Conservation (phyloP, 2,888 invertebrate species). For the Scotopteryx bipunctaria region DNA sequence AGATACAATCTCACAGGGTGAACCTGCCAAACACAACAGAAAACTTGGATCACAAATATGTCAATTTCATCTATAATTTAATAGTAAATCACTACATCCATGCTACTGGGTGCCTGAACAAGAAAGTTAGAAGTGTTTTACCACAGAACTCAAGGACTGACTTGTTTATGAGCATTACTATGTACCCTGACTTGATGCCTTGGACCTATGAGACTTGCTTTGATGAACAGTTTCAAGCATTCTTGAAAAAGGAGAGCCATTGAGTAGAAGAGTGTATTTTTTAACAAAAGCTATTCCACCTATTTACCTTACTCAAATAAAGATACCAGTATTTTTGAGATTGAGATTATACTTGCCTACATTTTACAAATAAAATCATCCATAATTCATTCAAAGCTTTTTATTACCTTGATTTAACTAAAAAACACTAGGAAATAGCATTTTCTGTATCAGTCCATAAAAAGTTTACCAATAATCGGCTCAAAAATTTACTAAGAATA, state of each 20-base stretch:
- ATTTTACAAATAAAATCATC: slow-evolving; percentile 9
- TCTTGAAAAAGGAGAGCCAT: slow-evolving; percentile 49
- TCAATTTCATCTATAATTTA: slow-evolving; percentile 74
- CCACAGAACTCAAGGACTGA: slow-evolving; percentile 63
- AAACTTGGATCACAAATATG: slow-evolving; percentile 77
- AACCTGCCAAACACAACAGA: slow-evolving; percentile 65
- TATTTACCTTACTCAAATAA: slow-evolving; percentile 4
- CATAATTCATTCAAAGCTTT: slow-evolving; percentile 16
- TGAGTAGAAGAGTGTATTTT: neutral
- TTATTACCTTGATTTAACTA: slow-evolving; percentile 13
- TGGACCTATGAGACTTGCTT: slow-evolving; percentile 76
- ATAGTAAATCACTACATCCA: slow-evolving; percentile 75
- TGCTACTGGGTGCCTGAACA: slow-evolving; percentile 74
- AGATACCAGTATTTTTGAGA: slow-evolving; percentile 2
- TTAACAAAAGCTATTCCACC: slow-evolving; percentile 7
- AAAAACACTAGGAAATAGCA: slow-evolving; percentile 7
- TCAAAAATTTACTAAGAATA: slow-evolving; percentile 11
- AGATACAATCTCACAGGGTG: slow-evolving; percentile 64
- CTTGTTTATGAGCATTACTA: slow-evolving; percentile 58
- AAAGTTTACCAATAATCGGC: slow-evolving; percentile 6
- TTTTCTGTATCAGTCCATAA: slow-evolving; percentile 18
- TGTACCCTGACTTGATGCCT: slow-evolving; percentile 76
- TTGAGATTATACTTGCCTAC: slow-evolving; percentile 1
- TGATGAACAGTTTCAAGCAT: slow-evolving; percentile 72
- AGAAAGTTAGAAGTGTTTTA: slow-evolving; percentile 75